Base-by-base conservation (phyloP, 2,888 invertebrate genomes). In the Leucophenga maculata region DNA sequence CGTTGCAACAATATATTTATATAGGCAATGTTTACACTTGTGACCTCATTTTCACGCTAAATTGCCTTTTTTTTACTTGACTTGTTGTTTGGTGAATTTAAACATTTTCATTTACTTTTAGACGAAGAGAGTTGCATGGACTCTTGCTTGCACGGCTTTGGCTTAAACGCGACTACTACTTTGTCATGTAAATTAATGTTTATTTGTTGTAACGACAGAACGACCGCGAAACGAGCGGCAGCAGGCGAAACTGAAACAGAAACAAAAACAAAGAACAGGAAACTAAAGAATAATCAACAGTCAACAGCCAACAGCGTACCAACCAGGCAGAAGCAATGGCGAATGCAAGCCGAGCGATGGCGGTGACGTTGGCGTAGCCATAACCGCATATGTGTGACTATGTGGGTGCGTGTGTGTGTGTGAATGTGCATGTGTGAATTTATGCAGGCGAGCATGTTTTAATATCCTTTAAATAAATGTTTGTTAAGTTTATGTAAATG, bases 131-230 rank as follows among this genome's bases (percentile, higher is more conserved):
- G 4, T 39, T 48, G 69, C 50, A 44, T 13, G 66, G 8, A 32
- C 32, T n/a, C n/a, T n/a, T n/a, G n/a, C n/a, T n/a, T 32, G 48
- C 6, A n/a, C 48, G 48, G 48, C 48, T 48, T 32, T 48, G 48
- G 48, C 22, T 64, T 64, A 18, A 32, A 16, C n/a, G 6, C 73
- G 46, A n/a, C n/a, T n/a, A 81, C 76, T 81, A 81, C 79, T 79
- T 83, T 84, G 77, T 73, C 74, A 81, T 84, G 84, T 73, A 84
- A 81, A 84, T 84, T 82, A 81, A 82, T 77, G 73, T 69, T 72
- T 76, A 75, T 80, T 32, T 32, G 32, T 32, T 32, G 32, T 32
- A 69, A 72, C 74, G 70, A 70, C 72, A 22, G 31, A 26, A 31
- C 26, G 26, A 31, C 57, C 32, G 22, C 57, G 57, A 57, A 57